A percentile compares a stretch with the other conserved stretches of the same genome.
These are phyloP conservation scores for Aurelia aurita complex sp. Pacific DNA, from an alignment of 30 jellyfish, hydroid and myxozoan species.

Conservation along the genomic window DNA sequence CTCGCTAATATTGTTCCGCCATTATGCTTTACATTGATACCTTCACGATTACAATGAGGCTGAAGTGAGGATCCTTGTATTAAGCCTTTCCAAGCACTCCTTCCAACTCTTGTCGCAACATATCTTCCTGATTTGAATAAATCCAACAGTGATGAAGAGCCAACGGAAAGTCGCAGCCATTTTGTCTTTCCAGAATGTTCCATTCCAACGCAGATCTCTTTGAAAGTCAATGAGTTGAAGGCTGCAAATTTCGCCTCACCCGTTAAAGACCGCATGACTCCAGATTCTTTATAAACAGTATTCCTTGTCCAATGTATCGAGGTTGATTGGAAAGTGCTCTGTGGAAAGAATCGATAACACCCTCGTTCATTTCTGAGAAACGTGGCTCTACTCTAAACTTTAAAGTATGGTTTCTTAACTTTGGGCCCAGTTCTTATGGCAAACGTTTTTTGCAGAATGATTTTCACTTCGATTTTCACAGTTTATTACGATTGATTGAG, in stretches of 20 bases:
- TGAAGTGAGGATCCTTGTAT: slow-evolving; percentile 7
- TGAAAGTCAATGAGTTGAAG: slow-evolving; percentile 14
- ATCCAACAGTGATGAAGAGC: not conserved
- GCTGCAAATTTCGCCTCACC: slow-evolving; percentile 34
- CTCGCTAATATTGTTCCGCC: not conserved
- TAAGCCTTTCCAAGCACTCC: slow-evolving; percentile 3
- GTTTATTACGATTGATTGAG: too few relatives aligned
- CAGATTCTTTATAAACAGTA: slow-evolving; percentile 3
- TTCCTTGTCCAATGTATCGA: slow-evolving; percentile 13
- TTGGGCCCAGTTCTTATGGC: too few relatives aligned
- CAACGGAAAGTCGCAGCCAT: slow-evolving; percentile 19
- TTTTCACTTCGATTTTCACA: too few relatives aligned
- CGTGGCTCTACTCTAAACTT: too few relatives aligned
- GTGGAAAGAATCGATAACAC: not conserved
- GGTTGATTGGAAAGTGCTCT: slow-evolving; percentile 8
- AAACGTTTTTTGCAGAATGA: too few relatives aligned
- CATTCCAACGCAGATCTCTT: slow-evolving; percentile 25
- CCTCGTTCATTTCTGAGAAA: too few relatives aligned
- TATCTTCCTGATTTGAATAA: not conserved
- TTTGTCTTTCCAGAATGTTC: not conserved
- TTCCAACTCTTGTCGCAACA: slow-evolving; percentile 1
- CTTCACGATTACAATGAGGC: slow-evolving; percentile 11
- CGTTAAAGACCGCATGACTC: not conserved
- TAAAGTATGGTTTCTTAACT: too few relatives aligned
- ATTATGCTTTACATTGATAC: slow-evolving; percentile 1